Evolutionary conservation across 1,140 invertebrate genomes (phyloP), one percentile per base, ranked within the genome.

Genomic region (Grapholita molesta): DNA sequence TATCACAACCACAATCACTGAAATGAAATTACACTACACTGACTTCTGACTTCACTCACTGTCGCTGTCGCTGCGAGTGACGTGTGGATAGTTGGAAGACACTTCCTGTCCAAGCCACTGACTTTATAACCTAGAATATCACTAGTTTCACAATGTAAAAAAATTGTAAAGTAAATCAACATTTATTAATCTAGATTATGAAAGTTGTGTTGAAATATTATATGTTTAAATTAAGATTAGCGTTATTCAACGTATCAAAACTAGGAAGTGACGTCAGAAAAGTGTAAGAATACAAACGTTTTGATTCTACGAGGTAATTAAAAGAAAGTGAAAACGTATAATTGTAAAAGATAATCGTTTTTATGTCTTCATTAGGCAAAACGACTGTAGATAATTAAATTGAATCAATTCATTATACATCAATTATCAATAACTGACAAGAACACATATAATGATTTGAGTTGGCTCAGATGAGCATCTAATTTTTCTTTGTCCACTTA

Each of bases 21-120:
- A 83, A 85, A 83, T 72, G 64, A 78, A 85, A 84, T 86, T 83
- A 84, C 76, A 87, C 85, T 87, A 76, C 77, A 82, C 77, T 79
- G 66, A 57, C 75, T 71, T 65, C 32, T n/a, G n/a, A n/a, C 64
- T 72, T 74, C 73, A 75, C 71, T 76, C 9, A 77, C 78, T 71
- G 70, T 71, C 77, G 69, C 75, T 70, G 30, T 57, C 55, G 72
- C 70, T 72, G 77, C 79, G 78, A 91, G 81, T 91, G 89, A 91
- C 88, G 89, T 91, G 89, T 91, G 80, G 88, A 86, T 83, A 86
- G 82, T 90, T 90, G 89, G 89, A 78, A 80, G 80, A 72, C n/a
- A 83, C 77, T 88, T 90, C 87, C 88, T 80, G 76, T 83, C 71
- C 72, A 64, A 11, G 12, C 12, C 12, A 7, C 11, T 25, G 2